A percentile compares a stretch with the other conserved stretches of the same genome.
Evolutionary conservation across 2,888 invertebrate species (phyloP).

Genomic region (Malthinus seriepunctatus): DNA sequence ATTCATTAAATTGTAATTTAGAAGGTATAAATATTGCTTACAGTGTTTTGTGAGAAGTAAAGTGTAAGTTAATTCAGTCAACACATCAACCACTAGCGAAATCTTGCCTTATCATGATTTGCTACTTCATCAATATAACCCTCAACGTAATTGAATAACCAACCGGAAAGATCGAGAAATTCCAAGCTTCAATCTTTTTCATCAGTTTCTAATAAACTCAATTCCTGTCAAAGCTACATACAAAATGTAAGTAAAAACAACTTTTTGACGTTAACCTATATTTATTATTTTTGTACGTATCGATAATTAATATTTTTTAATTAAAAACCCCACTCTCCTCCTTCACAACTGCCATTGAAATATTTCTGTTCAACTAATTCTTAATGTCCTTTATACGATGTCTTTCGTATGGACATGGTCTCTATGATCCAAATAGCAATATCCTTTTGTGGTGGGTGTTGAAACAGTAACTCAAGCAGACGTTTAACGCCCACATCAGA

Average conservation of each 20-base stretch:
- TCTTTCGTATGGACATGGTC: too few relatives aligned
- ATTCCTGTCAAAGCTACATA: conserved; percentile 4
- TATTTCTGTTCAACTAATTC: too few relatives aligned
- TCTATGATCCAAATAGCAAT: too few relatives aligned
- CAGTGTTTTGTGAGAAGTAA: conserved; percentile 4
- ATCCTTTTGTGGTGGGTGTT: too few relatives aligned
- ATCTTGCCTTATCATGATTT: conserved; percentile 18
- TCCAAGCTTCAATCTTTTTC: conserved; percentile 19
- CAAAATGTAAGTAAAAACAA: background rate
- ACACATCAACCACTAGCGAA: conserved; percentile 6
- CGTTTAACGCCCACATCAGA: too few relatives aligned
- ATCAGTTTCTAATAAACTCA: conserved; percentile 21
- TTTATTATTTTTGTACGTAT: too few relatives aligned
- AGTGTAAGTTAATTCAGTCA: conserved; percentile 11
- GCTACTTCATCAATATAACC: conserved; percentile 17
- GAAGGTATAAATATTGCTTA: background rate
- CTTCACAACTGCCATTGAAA: too few relatives aligned
- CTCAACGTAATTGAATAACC: conserved; percentile 21
- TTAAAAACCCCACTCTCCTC: too few relatives aligned
- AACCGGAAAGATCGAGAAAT: conserved; percentile 21
- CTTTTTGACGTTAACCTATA: background rate
- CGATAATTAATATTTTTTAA: too few relatives aligned
- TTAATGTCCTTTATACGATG: too few relatives aligned
- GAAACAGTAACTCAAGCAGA: too few relatives aligned
- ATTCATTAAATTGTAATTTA: conserved; percentile 2